Base-by-base conservation (phyloP, 1,140 invertebrate genomes). In the Drosophila yakuba region DNA sequence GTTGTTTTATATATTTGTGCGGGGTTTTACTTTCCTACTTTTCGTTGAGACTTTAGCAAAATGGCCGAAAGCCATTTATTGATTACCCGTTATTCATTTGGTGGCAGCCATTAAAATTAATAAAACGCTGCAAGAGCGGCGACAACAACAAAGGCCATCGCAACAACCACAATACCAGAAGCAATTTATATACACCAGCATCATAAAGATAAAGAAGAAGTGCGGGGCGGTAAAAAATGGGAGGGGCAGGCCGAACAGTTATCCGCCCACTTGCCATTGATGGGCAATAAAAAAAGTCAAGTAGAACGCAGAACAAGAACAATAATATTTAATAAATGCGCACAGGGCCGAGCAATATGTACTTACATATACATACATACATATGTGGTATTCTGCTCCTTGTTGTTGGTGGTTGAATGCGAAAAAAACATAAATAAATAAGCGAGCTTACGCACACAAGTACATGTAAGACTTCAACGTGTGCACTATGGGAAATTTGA, bases 271-370 rank as follows among this genome's bases (percentile, higher is more conserved):
- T 73, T 59, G 57, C 51, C 62, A 80, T 69, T 80, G 60, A 71
- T 71, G 74, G 67, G 76, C 80, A 72, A 83, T 83, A 89, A 83
- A 83, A 85, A 89, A 83, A 83, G 60, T 57, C 72, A 84, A 89
- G 79, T 74, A 89, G 64, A 82, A 68, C 61, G 78, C 66, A 88
- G 78, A 88, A 88, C 76, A 83, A 88, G 79, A 89, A 76, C 84
- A 88, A 88, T 88, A 88, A 89, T 89, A 88, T 88, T 88, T 88
- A 88, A 88, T 88, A 88, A 89, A 88, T 88, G 80, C 79, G 63
- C 62, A 80, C 55, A 64, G 45, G 32, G 43, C 57, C 43, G 51
- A 25, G 74, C 17, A 43, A 64, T 44, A 36, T 44, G 60, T 32
- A 6, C 23, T n/a, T 35, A 20, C 38, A 35, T 50, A 15, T 39